Evolutionary conservation across 2,888 invertebrate species (phyloP).

Genomic region (Macaria notata): DNA sequence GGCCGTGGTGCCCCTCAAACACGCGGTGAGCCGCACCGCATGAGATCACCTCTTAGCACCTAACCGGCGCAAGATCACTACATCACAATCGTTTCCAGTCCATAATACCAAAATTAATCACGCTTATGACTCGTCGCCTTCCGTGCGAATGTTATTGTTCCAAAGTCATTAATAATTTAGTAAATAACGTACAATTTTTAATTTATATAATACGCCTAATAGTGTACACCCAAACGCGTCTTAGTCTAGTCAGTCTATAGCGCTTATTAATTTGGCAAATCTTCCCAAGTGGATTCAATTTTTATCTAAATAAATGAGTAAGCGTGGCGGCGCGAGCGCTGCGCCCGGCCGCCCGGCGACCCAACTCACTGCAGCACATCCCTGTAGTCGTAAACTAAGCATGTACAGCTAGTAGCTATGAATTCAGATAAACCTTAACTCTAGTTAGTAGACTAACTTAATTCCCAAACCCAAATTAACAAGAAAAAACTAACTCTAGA

Average conservation of each 20-base stretch:
- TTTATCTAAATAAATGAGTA: constrained; percentile 55
- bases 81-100: constrained; percentile 71
- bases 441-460: constrained; percentile 78
- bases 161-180: constrained; percentile 66
- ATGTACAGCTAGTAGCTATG: constrained; percentile 73
- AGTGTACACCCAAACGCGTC: constrained; percentile 79
- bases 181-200: constrained; percentile 71
- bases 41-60: constrained; percentile 72
- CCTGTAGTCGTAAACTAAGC: constrained; percentile 78
- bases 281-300: constrained; percentile 54
- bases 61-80: constrained; percentile 65
- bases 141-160: constrained; percentile 45
- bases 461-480: constrained; percentile 81
- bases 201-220: constrained; percentile 80
- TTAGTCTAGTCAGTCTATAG: constrained; percentile 83
- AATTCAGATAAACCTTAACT: constrained; percentile 78
- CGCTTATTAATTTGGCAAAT: constrained; percentile 79
- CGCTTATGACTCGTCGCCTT: constrained; percentile 64
- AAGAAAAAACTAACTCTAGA: constrained; percentile 75
- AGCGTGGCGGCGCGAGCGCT: constrained; percentile 34
- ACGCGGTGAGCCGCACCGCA: constrained; percentile 48
- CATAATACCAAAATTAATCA: constrained; percentile 57
- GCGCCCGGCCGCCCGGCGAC: constrained; percentile 50
- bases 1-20: constrained; percentile 75
- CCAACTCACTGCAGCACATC: constrained; percentile 75